Evolutionary conservation across 2,797 vertebrate species (phyloP), one percentile per base, ranked within the genome.

Genomic region (Arnoldichthys spilopterus): DNA sequence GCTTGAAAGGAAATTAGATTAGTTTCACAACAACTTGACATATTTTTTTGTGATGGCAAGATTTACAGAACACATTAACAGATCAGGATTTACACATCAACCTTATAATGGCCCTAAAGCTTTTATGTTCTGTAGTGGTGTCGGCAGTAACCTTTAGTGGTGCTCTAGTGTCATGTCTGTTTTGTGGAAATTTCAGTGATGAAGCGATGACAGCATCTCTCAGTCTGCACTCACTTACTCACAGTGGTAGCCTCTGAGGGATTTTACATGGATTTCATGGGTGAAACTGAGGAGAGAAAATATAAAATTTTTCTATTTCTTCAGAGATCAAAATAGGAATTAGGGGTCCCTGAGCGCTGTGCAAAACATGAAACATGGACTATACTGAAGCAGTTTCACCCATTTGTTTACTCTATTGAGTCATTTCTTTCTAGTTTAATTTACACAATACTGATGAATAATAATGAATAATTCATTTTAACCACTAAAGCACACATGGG

Each of bases 201-300:
- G 37, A 53, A 70, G 76, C 6, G 76, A 86, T 82, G 80, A 89
- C 83, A 86, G 82, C 18, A n/a, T 86, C 86, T 49, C 79, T 61
- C 32, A 32, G 28, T 30, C 26, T 26, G 40, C 9, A 1, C 63
- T 83, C 61, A 1, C 43, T 45, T 11, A 16, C 26, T 67, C 15
- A 22, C 28, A 68, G 49, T 61, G 78, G 69, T 15, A 45, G 59
- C 49, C 49, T 85, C 86, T 20, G 45, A 78, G 78, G 69, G 64
- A 71, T 43, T 12, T 62, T 77, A 79, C 82, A 86, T 84, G 54
- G 63, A 83, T 88, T 86, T 84, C 64, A 86, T 61, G 22, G 49
- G 20, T 47, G 16, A 83, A 80, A 73, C 74, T 70, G 37, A 63
- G 12, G 1, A 76, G 78, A 59, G 47, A 73, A 82, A 85, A 81